These are phyloP conservation scores for Neuroterus valhalla DNA, from an alignment of 1,140 invertebrate species.

Conservation along the genomic window DNA sequence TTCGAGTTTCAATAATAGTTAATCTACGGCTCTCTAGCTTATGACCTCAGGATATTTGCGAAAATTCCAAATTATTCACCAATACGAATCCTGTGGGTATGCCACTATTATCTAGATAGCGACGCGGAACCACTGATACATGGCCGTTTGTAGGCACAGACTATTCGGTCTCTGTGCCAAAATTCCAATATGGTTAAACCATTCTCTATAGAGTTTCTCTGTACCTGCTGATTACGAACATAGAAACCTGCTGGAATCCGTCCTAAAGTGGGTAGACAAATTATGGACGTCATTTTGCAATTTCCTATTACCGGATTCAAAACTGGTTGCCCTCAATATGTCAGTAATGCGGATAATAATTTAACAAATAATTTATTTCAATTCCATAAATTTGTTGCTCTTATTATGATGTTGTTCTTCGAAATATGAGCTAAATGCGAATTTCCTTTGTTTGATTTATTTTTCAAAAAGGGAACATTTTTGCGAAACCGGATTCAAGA, in stretches of 20 bases:
- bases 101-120: conserved; percentile 21
- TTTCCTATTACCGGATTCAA: neutral
- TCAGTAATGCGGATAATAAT: neutral
- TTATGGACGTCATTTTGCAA: neutral
- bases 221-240: neutral
- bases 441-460: too few relatives aligned
- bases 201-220: conserved; percentile 4
- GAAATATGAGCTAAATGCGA: too few relatives aligned
- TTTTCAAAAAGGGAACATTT: too few relatives aligned
- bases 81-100: conserved; percentile 24
- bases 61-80: conserved; percentile 24
- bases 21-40: neutral
- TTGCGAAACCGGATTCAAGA: too few relatives aligned
- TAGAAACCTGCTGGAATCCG: neutral
- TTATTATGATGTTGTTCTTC: too few relatives aligned
- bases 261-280: neutral
- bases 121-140: conserved; percentile 21
- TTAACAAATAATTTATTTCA: too few relatives aligned
- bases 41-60: conserved; percentile 22
- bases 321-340: neutral
- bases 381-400: too few relatives aligned
- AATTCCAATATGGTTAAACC: conserved; percentile 25
- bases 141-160: conserved; percentile 17
- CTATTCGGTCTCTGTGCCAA: conserved; percentile 28
- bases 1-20: conserved; percentile 2